These are phyloP conservation scores for Eucidaris tribuloides DNA, from an alignment of 35 echinoderm and acorn worm species.

Conservation along the genomic window DNA sequence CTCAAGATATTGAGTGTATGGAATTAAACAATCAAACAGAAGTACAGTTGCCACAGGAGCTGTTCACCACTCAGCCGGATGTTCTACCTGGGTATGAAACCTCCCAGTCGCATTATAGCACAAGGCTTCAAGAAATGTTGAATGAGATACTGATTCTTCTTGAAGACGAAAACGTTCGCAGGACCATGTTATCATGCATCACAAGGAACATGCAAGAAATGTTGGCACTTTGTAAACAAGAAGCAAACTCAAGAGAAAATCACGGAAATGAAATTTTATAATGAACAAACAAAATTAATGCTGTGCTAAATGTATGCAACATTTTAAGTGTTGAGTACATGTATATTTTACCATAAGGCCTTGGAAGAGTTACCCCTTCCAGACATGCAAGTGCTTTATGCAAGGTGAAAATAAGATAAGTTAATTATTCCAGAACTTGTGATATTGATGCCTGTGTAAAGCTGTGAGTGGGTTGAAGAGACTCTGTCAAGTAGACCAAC, in stretches of 20 bases:
- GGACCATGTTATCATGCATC: not conserved
- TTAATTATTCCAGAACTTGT: no score
- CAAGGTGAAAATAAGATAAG: no score
- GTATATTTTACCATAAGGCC: no score
- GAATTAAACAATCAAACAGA: not conserved
- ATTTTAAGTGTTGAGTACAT: no score
- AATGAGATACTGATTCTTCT: not conserved
- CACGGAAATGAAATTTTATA: no score
- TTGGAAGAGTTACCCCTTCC: no score
- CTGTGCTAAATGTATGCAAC: no score
- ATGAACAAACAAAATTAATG: no score
- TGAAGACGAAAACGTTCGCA: not conserved
- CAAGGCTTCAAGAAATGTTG: not conserved
- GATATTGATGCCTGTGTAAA: no score
- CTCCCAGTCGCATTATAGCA: not conserved
- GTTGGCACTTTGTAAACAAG: not conserved
- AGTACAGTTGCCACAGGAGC: not conserved
- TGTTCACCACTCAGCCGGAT: not conserved
- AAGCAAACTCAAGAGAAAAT: slow-evolving; percentile 12
- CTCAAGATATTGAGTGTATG: not conserved
- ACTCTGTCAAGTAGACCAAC: no score
- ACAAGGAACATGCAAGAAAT: not conserved
- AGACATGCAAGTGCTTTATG: no score
- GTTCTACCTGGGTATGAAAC: not conserved
- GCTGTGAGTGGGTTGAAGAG: no score